Evolutionary conservation across 2,797 vertebrate species (phyloP).

Genomic region (Gouania willdenowi): DNA sequence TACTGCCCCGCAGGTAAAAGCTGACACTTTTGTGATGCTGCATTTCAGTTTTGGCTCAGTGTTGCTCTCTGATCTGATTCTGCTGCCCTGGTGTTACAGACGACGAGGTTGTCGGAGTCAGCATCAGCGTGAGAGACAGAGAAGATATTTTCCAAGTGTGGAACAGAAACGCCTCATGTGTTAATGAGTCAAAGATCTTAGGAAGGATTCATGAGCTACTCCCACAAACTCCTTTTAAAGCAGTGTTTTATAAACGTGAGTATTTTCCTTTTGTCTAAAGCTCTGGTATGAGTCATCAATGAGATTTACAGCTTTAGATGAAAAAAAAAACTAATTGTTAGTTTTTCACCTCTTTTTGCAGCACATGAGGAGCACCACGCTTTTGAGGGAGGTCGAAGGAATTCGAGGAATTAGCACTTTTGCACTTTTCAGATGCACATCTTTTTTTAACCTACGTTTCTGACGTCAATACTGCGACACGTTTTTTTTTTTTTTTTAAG

Average conservation of each 20-base stretch:
- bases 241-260: constrained; percentile 96
- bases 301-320: too few relatives aligned
- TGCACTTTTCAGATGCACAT: constrained; percentile 32
- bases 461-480: constrained; percentile 11
- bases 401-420: constrained; percentile 82
- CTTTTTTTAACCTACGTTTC: constrained; percentile 9
- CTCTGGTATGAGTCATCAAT: too few relatives aligned
- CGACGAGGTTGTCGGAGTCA: constrained; percentile 93
- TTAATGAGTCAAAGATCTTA: constrained; percentile 85
- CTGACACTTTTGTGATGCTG: too few relatives aligned
- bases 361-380: constrained; percentile 94
- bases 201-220: constrained; percentile 90
- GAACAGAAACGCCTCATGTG: constrained; percentile 88
- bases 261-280: constrained; percentile 29
- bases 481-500: constrained; percentile 22
- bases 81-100: too few relatives aligned
- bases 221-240: constrained; percentile 89
- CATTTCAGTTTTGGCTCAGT: too few relatives aligned
- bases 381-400: constrained; percentile 89
- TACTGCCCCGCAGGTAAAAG: constrained; percentile 88
- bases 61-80: too few relatives aligned
- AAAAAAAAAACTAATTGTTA: too few relatives aligned
- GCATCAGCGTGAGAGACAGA: constrained; percentile 88
- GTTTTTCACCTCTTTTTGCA: constrained; percentile 59
- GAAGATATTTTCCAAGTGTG: constrained; percentile 94